Conservation (phyloP, 2,113 vertebrate genomes). For the Sorex araneus region DNA sequence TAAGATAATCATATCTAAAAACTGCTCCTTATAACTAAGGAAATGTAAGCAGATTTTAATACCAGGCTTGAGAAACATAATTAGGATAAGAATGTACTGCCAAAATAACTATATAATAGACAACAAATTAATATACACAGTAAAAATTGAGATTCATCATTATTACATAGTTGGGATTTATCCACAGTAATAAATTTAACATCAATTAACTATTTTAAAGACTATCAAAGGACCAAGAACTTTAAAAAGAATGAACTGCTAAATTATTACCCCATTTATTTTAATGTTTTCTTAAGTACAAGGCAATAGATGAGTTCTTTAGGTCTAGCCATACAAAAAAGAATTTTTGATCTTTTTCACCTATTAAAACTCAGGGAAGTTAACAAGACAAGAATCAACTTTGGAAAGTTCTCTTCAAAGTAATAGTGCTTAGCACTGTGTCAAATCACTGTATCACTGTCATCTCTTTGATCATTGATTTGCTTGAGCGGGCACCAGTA, state of each 20-base stretch:
- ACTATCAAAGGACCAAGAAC: constrained; percentile 39
- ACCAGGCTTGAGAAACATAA: constrained; percentile 58
- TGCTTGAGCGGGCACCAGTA: too few relatives aligned
- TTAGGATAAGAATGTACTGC: constrained; percentile 58
- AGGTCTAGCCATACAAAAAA: not conserved
- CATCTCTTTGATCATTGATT: too few relatives aligned
- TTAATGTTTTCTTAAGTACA: not conserved
- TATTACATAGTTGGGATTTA: constrained; percentile 64
- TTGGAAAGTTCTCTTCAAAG: not conserved
- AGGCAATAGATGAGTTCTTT: not conserved
- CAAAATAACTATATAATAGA: constrained; percentile 67
- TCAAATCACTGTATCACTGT: too few relatives aligned
- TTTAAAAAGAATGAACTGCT: constrained; percentile 42
- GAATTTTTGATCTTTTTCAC: not conserved
- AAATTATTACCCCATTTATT: constrained; percentile 39
- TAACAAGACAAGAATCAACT: not conserved
- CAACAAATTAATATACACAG: constrained; percentile 66
- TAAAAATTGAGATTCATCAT: constrained; percentile 69
- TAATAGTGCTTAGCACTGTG: not conserved
- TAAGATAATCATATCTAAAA: constrained; percentile 20
- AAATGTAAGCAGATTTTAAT: constrained; percentile 68
- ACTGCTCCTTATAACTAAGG: not conserved
- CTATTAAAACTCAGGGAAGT: not conserved
- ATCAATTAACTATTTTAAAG: constrained; percentile 54
- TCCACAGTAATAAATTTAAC: constrained; percentile 62